Base-by-base conservation (phyloP, 2,888 invertebrate genomes). In the Lysandra coridon region DNA sequence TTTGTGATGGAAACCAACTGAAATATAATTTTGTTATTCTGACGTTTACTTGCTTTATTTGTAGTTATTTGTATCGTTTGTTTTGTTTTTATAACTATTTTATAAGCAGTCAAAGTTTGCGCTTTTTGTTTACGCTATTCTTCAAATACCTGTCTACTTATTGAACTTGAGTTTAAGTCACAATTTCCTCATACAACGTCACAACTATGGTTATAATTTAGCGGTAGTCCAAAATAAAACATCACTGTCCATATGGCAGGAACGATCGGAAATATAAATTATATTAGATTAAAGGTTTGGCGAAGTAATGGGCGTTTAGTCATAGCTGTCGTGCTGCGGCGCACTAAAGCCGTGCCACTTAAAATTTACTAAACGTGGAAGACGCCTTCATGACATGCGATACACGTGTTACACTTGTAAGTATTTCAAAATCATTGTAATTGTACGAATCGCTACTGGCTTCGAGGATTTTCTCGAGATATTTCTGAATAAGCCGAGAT, bases 181-280 rank as follows among this genome's bases (percentile, higher is more conserved):
- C 30, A 12, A 12, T 64, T 30, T 12, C 23, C 64, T 23, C 30
- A 12, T 64, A 23, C 30, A 30, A 64, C 2, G 4, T 10, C 64
- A 23, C 3, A 3, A 30, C 14, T 12, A 14, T 10, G 17, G 17
- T n/a, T 40, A 73, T n/a, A 40, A 7, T 40, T 44, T 73, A 4
- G 40, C 7, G 23, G n/a, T 7, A 37, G 69, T 69, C 14, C 33
- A 69, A 69, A 73, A 73, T 74, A 44, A 44, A 74, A 74, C n/a
- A 40, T 74, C 74, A 73, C 60, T 40, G 40, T 60, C 79, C 82
- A 85, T 88, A 87, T 88, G 88, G 88, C 88, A 88, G 86, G 88
- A 89, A 89, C 87, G 86, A 90, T 89, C 88, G 89, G 90, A 91
- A 89, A 88, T 88, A 91, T 88, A 89, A 91, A 91, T 91, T 90